Base-by-base conservation (phyloP, 2,888 invertebrate species). In the Fissipunctia ypsillon region DNA sequence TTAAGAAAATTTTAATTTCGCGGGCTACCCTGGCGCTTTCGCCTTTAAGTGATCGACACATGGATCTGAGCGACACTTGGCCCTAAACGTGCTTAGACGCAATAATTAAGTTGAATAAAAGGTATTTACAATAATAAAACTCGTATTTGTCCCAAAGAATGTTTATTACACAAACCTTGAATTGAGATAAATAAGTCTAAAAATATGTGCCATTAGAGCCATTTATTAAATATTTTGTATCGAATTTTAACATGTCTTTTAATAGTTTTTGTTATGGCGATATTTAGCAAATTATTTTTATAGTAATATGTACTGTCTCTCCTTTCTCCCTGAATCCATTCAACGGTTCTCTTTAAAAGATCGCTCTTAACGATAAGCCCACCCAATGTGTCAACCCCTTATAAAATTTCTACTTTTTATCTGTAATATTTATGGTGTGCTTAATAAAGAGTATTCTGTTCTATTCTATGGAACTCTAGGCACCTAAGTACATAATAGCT, bases 121-220 rank as follows among this genome's bases (percentile, higher is more conserved):
- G 12, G 1, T 41, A 57, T 31, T 35, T 28, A 25, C 2, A 59
- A 10, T 35, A 57, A 35, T 56, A 57, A 14, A 70, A 56, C 31
- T 35, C 19, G 56, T 73, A 14, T 50, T 43, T 9, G 48, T 35
- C 56, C n/a, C 19, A 73, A 56, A 56, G 31, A 6, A 35, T 69
- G 5, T 65, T 60, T 45, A 56, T n/a, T 38, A 31, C 0, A 2
- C 2, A n/a, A 45, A 45, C 69, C 78, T 81, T 79, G 65, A 77
- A 16, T 48, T 16, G 1, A 31, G 54, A 61, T 45, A 70, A 22
- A 25, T 50, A 61, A 60, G 16, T 69, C n/a, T 50, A 54, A 69
- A 56, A 41, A 31, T 65, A 78, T 67, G 6, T 54, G 6, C 5
- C 48, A 52, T 41, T 16, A n/a, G 0, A 25, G 14, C 10, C n/a